Evolutionary conservation across 1,140 invertebrate genomes (phyloP).

Genomic region (Drosophila azteca): DNA sequence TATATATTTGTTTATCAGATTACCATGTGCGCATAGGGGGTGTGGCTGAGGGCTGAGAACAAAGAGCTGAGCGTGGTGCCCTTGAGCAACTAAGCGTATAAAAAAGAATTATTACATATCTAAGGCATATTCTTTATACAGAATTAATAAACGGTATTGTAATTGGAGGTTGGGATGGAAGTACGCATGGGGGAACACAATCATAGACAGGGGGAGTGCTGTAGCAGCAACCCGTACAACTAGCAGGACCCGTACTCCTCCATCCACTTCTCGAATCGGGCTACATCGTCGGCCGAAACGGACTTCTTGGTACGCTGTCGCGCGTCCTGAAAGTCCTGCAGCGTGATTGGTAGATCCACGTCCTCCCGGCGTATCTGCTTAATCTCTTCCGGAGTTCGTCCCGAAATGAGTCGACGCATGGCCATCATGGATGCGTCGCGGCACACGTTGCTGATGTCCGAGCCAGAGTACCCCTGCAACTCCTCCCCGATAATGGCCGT

Average conservation of each 20-base stretch:
- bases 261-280: constrained; percentile 99
- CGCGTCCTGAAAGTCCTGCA: constrained; percentile 94
- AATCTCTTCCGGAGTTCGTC: constrained; percentile 96
- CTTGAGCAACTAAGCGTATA: constrained; percentile 65
- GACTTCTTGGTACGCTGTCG: constrained; percentile 96
- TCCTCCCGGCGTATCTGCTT: constrained; percentile 96
- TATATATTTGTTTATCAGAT: constrained; percentile 43
- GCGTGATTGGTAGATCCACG: constrained; percentile 95
- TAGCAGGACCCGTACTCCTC: constrained; percentile 93
- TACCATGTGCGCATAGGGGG: constrained; percentile 32
- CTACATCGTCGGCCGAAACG: constrained; percentile 95
- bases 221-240: constrained; percentile 68
- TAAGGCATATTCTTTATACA: constrained; percentile 56
- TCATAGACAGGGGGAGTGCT: constrained; percentile 38
- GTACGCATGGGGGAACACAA: constrained; percentile 54
- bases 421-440: constrained; percentile 99
- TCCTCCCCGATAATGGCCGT: constrained; percentile 91
- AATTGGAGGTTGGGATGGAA: constrained; percentile 50
- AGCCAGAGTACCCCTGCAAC: constrained; percentile 97
- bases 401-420: constrained; percentile 96
- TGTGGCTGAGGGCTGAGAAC: constrained; percentile 15
- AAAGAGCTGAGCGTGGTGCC: constrained; percentile 39
- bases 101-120: constrained; percentile 36
- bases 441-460: constrained; percentile 99
- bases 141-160: constrained; percentile 41